Conservation (phyloP, 2,888 invertebrate genomes). For the Polietes domitor region DNA sequence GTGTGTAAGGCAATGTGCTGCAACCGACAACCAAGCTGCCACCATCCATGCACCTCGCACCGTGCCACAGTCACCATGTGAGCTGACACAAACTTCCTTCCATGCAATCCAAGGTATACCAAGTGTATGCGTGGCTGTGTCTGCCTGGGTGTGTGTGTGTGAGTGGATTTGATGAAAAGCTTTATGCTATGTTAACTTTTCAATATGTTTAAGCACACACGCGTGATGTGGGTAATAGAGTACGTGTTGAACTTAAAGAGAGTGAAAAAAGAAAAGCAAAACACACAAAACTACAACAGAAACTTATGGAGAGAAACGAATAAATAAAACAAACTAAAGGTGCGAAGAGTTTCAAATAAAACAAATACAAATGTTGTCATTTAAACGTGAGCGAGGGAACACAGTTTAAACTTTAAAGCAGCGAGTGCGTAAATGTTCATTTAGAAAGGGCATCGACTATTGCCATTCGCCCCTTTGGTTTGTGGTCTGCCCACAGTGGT, state of each 20-base stretch:
- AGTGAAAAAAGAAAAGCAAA: neutral
- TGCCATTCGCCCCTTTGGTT: neutral
- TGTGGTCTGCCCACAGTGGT: neutral
- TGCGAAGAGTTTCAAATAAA: constrained; percentile 41
- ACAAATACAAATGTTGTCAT: constrained; percentile 27
- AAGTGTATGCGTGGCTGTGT: neutral
- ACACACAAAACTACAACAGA: neutral
- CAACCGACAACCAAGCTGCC: neutral
- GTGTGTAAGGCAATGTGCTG: constrained; percentile 33
- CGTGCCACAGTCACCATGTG: neutral
- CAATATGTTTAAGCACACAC: constrained; percentile 67
- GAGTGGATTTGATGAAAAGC: constrained; percentile 64
- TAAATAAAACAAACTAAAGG: constrained; percentile 43
- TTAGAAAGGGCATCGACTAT: neutral
- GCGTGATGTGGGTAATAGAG: constrained; percentile 67
- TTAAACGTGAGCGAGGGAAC: neutral
- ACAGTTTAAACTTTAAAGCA: neutral
- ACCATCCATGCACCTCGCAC: neutral
- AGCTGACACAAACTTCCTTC: neutral
- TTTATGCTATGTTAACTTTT: constrained; percentile 67
- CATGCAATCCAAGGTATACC: neutral
- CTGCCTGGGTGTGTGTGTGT: neutral
- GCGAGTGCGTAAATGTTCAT: neutral
- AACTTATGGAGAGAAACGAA: neutral
- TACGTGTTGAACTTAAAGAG: constrained; percentile 60